Conservation (phyloP, 2,113 vertebrate species). For the Patagioenas fasciata region DNA sequence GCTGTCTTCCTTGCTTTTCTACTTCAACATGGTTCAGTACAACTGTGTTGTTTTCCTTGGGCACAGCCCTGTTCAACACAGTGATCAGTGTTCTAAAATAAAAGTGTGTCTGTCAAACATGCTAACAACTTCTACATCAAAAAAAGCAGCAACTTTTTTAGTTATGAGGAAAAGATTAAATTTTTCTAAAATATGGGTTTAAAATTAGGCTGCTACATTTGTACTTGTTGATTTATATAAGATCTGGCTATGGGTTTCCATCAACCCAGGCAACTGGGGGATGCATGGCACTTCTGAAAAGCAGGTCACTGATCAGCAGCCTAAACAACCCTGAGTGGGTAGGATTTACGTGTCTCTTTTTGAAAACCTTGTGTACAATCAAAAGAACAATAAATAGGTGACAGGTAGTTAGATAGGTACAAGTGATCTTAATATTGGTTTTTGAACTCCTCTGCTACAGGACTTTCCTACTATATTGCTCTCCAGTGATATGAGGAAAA, state of each 20-base stretch:
- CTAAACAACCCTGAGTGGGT: not conserved
- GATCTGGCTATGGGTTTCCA: not conserved
- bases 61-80: not conserved
- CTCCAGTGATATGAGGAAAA: not conserved
- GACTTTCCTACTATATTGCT: not conserved
- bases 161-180: not conserved
- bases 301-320: not conserved
- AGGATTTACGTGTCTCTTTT: not conserved
- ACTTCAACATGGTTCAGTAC: not conserved
- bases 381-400: not conserved
- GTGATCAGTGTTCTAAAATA: not conserved
- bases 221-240: not conserved
- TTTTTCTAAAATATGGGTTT: not conserved
- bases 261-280: not conserved
- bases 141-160: not conserved
- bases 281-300: not conserved
- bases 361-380: not conserved
- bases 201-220: not conserved
- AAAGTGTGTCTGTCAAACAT: not conserved
- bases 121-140: not conserved
- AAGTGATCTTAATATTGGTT: not conserved
- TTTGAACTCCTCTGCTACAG: not conserved
- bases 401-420: not conserved
- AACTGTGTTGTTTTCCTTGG: not conserved
- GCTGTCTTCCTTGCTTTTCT: not conserved